Evolutionary conservation across 2,888 invertebrate species (phyloP).

Genomic region (Megamerina dolium): DNA sequence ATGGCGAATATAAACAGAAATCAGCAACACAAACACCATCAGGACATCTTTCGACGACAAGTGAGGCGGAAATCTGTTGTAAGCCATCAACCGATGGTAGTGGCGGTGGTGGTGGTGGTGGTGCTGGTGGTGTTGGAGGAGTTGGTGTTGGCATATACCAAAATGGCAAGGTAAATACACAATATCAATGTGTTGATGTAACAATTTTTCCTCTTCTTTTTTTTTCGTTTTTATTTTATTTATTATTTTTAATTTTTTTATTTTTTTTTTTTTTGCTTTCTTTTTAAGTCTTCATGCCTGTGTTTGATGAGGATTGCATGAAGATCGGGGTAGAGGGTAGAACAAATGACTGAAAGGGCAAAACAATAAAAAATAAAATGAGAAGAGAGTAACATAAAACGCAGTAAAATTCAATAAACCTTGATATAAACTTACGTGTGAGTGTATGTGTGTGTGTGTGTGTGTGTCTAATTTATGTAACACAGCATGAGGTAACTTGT

Average conservation of each 20-base stretch:
- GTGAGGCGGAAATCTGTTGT: slow-evolving; percentile 49
- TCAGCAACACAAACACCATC: slow-evolving; percentile 64
- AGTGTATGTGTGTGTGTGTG: too few species aligned
- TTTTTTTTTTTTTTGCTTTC: not conserved
- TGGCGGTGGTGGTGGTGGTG: not conserved
- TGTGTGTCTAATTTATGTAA: too few species aligned
- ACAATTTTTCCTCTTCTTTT: not conserved
- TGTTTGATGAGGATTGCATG: not conserved
- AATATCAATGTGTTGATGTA: not conserved
- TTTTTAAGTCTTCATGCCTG: not conserved
- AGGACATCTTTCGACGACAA: slow-evolving; percentile 50
- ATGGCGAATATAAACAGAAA: slow-evolving; percentile 68
- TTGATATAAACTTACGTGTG: too few species aligned
- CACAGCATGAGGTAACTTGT: too few species aligned
- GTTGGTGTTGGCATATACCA: slow-evolving; percentile 41
- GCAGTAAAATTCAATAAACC: too few species aligned
- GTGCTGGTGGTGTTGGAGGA: too few species aligned
- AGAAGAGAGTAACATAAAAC: too few species aligned
- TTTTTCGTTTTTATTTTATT: not conserved
- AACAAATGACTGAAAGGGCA: not conserved
- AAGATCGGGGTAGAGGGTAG: not conserved
- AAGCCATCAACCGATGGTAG: slow-evolving; percentile 39
- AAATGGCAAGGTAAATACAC: slow-evolving; percentile 38
- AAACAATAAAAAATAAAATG: too few species aligned
- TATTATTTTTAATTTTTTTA: slow-evolving; percentile 4